These are phyloP conservation scores for Clarias gariepinus DNA, from an alignment of 2,113 vertebrate genomes.

Conservation along the genomic window DNA sequence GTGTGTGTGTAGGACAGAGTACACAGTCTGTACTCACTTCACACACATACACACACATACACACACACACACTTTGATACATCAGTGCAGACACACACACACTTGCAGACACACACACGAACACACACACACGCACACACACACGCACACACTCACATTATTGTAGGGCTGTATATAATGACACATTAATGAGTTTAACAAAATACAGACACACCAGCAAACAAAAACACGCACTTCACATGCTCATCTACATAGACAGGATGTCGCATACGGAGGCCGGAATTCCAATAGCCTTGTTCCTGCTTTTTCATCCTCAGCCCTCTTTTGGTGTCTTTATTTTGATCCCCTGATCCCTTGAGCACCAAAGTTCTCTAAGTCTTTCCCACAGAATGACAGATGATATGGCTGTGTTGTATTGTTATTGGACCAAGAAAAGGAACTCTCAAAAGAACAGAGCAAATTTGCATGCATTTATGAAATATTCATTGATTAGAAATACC, in stretches of 20 bases:
- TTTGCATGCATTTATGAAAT: constrained; percentile 28
- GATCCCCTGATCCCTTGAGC: constrained; percentile 42
- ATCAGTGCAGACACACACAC: constrained; percentile 35
- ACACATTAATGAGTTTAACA: constrained; percentile 17
- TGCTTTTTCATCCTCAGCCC: constrained; percentile 32
- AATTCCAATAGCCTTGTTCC: constrained; percentile 43
- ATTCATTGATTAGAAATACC: constrained; percentile 26
- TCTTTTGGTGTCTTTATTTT: constrained; percentile 31
- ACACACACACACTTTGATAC: constrained; percentile 33
- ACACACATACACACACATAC: constrained; percentile 48
- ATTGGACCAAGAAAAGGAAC: constrained; percentile 33
- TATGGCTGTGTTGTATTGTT: constrained; percentile 47
- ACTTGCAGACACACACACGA: constrained; percentile 18
- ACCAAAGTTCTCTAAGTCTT: constrained; percentile 29
- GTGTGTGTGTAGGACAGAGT: constrained; percentile 63
- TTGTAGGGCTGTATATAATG: constrained; percentile 29
- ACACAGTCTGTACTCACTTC: constrained; percentile 66
- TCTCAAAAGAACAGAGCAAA: constrained; percentile 19
- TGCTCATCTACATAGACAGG: constrained; percentile 56
- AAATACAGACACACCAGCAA: constrained; percentile 14
- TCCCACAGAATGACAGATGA: constrained; percentile 46
- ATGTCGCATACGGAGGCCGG: constrained; percentile 54
- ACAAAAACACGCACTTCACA: constrained; percentile 43
- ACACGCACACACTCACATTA: constrained; percentile 38
- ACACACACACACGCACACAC: constrained; percentile 24